Evolutionary conservation across 2,113 vertebrate genomes (phyloP).

Genomic region (Callipepla californica): DNA sequence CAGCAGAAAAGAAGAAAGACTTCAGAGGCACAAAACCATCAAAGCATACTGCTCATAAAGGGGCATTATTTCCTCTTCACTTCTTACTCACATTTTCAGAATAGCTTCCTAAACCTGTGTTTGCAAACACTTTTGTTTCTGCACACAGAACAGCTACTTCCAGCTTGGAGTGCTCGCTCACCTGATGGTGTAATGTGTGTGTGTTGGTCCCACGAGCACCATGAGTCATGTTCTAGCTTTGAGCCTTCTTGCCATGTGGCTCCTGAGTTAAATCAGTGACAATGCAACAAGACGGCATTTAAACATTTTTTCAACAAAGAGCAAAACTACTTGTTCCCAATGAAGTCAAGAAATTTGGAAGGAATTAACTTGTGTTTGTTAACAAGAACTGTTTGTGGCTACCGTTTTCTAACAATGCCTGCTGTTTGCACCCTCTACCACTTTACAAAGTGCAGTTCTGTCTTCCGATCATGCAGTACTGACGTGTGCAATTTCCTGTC

Average conservation of each 20-base stretch:
- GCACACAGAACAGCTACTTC: background rate
- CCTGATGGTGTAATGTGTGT: background rate
- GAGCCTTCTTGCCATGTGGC: background rate
- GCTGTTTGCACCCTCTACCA: background rate
- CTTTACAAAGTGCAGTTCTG: background rate
- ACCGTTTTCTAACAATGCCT: background rate
- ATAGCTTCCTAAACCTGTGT: background rate
- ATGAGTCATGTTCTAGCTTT: background rate
- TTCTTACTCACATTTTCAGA: slow-evolving; percentile 1
- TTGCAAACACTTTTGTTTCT: background rate
- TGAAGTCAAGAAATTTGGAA: background rate
- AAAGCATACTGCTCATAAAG: background rate
- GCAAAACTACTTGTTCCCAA: background rate
- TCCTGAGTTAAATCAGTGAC: background rate
- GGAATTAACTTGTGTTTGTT: background rate
- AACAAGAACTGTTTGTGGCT: background rate
- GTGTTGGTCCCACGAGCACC: background rate
- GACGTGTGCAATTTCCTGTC: background rate
- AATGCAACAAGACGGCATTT: background rate
- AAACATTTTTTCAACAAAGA: background rate
- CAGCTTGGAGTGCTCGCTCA: background rate
- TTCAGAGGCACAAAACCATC: slow-evolving; percentile 67
- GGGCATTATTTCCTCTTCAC: background rate
- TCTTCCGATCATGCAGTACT: background rate
- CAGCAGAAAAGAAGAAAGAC: slow-evolving; percentile 79